Evolutionary conservation across 2,113 vertebrate genomes (phyloP).

Genomic region (Hepsetus odoe): DNA sequence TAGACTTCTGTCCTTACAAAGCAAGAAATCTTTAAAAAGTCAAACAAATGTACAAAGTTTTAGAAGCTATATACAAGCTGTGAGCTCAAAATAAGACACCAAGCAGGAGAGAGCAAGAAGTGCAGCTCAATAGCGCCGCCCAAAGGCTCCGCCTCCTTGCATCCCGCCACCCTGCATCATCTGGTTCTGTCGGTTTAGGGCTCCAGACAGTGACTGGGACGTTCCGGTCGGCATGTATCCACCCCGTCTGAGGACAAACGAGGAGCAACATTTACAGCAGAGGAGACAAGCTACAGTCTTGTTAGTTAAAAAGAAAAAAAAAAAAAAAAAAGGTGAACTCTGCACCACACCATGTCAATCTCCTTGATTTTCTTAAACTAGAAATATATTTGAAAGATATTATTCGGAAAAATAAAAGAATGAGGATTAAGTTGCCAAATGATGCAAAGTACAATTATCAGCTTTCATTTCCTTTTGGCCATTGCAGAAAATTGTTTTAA

Average conservation of each 20-base stretch:
- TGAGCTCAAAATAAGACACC: conserved; percentile 33
- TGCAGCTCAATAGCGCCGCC: conserved; percentile 72
- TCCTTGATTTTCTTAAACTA: too few relatives aligned
- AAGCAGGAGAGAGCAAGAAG: not conserved
- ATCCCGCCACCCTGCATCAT: conserved; percentile 71
- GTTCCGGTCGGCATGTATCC: conserved; percentile 80
- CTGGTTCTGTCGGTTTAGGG: conserved; percentile 79
- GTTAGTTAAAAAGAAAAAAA: too few relatives aligned
- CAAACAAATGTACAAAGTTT: conserved; percentile 54
- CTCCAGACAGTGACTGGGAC: conserved; percentile 76
- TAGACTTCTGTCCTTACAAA: too few relatives aligned
- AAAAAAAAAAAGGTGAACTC: too few relatives aligned
- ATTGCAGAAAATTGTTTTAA: too few relatives aligned
- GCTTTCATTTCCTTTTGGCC: too few relatives aligned
- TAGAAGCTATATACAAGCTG: conserved; percentile 60
- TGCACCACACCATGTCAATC: too few relatives aligned
- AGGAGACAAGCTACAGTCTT: too few relatives aligned
- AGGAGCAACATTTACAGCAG: conserved; percentile 16
- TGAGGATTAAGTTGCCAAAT: too few relatives aligned
- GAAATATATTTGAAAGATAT: too few relatives aligned
- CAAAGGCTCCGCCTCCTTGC: conserved; percentile 81
- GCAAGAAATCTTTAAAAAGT: conserved; percentile 49
- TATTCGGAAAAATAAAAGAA: too few relatives aligned
- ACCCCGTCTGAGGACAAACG: conserved; percentile 73
- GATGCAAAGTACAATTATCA: too few relatives aligned